These are phyloP conservation scores for Potorous gilbertii DNA, from an alignment of 2,797 vertebrate species.

Conservation along the genomic window DNA sequence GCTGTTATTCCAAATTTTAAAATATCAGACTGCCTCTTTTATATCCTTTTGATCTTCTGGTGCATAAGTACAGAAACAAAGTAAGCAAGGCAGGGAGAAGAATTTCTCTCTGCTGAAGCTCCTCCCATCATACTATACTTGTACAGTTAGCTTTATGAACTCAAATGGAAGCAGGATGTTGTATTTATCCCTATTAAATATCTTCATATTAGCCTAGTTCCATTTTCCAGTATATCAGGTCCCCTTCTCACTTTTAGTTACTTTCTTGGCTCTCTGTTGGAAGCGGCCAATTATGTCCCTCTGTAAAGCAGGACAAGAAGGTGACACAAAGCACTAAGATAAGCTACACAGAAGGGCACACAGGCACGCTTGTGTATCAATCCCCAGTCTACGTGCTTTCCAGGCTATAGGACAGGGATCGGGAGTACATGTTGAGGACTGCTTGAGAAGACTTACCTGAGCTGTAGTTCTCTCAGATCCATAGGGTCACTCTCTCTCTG, in stretches of 20 bases:
- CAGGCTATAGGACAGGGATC: not conserved
- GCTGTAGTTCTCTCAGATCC: constrained; percentile 88
- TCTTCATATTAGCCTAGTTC: not conserved
- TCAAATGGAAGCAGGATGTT: not conserved
- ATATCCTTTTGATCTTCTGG: not conserved
- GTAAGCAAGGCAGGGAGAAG: not conserved
- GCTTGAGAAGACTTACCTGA: constrained; percentile 84
- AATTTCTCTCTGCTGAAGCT: not conserved
- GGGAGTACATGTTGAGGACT: not conserved
- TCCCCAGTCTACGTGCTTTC: not conserved
- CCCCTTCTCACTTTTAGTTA: not conserved
- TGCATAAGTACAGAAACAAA: not conserved
- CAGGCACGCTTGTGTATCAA: not conserved
- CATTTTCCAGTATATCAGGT: not conserved
- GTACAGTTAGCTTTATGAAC: not conserved
- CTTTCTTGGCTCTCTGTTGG: not conserved
- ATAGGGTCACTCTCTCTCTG: constrained; percentile 81
- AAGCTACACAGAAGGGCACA: not conserved
- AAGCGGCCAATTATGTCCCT: not conserved
- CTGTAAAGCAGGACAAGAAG: not conserved
- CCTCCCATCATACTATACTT: not conserved
- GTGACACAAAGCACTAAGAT: not conserved
- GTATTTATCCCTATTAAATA: not conserved
- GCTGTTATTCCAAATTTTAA: not conserved
- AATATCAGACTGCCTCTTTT: not conserved